A percentile compares a stretch with the other conserved stretches of the same genome.
Conservation (phyloP, 2,113 vertebrate species). For the Columba janthina region DNA sequence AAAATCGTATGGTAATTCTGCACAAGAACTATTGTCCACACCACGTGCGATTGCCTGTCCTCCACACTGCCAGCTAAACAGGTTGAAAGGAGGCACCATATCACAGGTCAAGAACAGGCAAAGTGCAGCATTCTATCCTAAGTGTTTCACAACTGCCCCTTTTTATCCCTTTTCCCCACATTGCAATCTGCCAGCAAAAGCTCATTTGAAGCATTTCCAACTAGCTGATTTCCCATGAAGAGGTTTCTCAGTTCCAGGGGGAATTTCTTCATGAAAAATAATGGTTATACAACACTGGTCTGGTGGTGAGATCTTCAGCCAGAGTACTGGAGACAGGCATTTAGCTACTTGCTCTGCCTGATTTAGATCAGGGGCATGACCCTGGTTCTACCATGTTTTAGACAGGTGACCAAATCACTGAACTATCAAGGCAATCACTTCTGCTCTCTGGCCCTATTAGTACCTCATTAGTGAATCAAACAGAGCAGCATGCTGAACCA, state of each 20-base stretch:
- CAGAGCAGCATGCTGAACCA: neutral
- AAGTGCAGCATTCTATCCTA: neutral
- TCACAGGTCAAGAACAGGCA: neutral
- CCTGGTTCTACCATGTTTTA: neutral
- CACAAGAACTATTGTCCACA: neutral
- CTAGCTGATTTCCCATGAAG: neutral
- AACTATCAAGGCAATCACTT: constrained; percentile 41
- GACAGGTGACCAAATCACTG: constrained; percentile 18
- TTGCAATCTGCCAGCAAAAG: neutral
- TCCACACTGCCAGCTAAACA: neutral
- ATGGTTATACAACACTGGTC: neutral
- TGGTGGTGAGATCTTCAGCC: neutral
- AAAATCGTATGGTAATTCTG: neutral
- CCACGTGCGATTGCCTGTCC: neutral
- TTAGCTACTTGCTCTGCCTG: constrained; percentile 15
- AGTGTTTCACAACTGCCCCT: neutral
- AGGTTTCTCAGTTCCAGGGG: neutral
- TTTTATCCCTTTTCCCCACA: neutral
- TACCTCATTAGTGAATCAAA: constrained; percentile 48
- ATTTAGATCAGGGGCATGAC: constrained; percentile 23
- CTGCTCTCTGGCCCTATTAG: constrained; percentile 29
- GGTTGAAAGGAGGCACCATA: neutral
- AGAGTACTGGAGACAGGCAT: neutral
- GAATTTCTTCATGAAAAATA: neutral
- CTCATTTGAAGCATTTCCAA: neutral